Evolutionary conservation across 1,140 invertebrate species (phyloP).

Genomic region (Pseudomyrmex sp.): DNA sequence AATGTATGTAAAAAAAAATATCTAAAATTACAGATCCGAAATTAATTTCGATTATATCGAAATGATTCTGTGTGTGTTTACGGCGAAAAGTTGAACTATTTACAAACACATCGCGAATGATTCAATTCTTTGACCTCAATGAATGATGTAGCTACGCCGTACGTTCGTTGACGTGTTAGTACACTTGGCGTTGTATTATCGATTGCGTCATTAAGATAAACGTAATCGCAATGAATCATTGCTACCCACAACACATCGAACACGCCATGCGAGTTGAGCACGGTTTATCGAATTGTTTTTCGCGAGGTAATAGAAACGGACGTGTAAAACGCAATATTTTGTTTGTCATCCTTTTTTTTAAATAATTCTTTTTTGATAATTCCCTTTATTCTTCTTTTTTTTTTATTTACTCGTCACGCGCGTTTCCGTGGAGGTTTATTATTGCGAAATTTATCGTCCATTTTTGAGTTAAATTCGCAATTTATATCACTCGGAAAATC

Average conservation of each 20-base stretch:
- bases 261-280: constrained; percentile 2
- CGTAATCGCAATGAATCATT: constrained; percentile 19
- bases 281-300: neutral
- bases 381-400: too few species aligned
- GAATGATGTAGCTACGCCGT: neutral
- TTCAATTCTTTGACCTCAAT: constrained; percentile 42
- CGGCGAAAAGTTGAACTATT: constrained; percentile 10
- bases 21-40: neutral
- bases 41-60: constrained; percentile 20
- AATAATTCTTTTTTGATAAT: neutral
- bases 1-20: too few species aligned
- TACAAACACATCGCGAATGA: constrained; percentile 36
- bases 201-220: constrained; percentile 31
- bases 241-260: neutral
- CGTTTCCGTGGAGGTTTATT: too few species aligned
- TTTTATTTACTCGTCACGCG: too few species aligned
- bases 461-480: neutral
- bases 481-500: constrained; percentile 20
- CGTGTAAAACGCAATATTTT: neutral
- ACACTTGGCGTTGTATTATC: neutral
- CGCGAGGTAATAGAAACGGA: neutral
- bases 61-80: neutral
- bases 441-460: constrained; percentile 8
- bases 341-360: neutral
- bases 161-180: constrained; percentile 23